Evolutionary conservation across 2,888 invertebrate species (phyloP), one percentile per base, ranked within the genome.

Genomic region (Himalopsyche tibetana): DNA sequence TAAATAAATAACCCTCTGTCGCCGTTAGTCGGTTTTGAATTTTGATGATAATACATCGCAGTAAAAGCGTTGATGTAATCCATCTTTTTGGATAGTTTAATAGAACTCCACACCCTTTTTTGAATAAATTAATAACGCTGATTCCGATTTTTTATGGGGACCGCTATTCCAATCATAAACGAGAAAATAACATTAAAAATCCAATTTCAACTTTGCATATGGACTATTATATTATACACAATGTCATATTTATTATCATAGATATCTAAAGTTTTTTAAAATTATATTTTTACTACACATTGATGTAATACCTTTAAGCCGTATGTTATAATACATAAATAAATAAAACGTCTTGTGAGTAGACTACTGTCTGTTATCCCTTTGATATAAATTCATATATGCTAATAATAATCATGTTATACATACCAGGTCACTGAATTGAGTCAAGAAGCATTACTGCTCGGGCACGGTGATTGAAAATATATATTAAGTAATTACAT

Each of bases 51-150:
- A 15, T 36, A 6, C 36, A 12, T 1, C 4, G 15, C 36, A 36
- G 15, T 74, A 12, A 15, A 38, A 38, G 74, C 38, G 74, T 74
- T 74, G 74, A 74, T 74, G 36, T 38, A 38, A 74, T 74, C 74
- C 74, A 74, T 74, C 74, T 74, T 74, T 38, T 19, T 74, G 19
- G 36, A 36, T 74, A 36, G 36, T 74, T 36, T 36, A 74, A 74
- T 36, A 74, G 3, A 15, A 36, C 36, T 74, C 36, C 36, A 15
- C 74, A 74, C 74, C 74, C 74, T 74, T 74, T 74, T 38, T 74
- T 74, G 74, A 74, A 74, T 74, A 74, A 74, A 36, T 74, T 74
- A 74, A 74, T 74, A 38, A 74, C 15, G 36, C 12, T 74, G 69
- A 74, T 38, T 74, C 15, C 36, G 5, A 19, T 19, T 19, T n/a